Evolutionary conservation across 2,113 vertebrate genomes (phyloP), one percentile per base, ranked within the genome.

Genomic region (Pachyramphus minor): DNA sequence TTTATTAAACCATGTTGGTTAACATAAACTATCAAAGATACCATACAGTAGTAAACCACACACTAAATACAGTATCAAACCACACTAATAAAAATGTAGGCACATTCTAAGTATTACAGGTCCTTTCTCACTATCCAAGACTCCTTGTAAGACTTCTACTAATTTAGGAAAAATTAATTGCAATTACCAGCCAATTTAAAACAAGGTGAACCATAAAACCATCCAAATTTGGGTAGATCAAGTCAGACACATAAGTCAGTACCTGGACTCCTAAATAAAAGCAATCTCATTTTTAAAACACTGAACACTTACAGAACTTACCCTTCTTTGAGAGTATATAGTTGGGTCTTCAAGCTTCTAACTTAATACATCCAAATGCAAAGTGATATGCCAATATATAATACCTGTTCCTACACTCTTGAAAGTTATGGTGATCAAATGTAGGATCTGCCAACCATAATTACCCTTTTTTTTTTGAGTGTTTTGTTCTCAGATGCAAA

Each of bases 111-210:
- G n/a, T 35, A 22, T 71, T 30, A 37, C 11, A 4, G 7, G 7
- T 45, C 31, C 27, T 50, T 88, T 59, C 47, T 59, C 56, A 35
- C 20, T 42, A 63, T 30, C 45, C 22, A 81, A n/a, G 50, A 89
- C 52, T 87, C 87, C 60, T 44, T 21, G 19, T 80, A 89, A 89
- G 39, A 85, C 39, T 82, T 81, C 22, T 87, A 44, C 49, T 71
- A 90, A 74, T 55, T 95, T 79, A 80, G 25, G n/a, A 44, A 64
- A 78, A 64, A 50, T 12, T 45, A 33, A 23, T 64, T 88, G 23
- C 50, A 63, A 7, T 74, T 83, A n/a, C 15, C 33, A 55, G 23
- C 25, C 37, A 27, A 27, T 76, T 22, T 60, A 31, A 80, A 78
- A 49, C 35, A 67, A 72, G 6, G 14, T 37, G 39, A 84, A 52